These are phyloP conservation scores for Chloropsis hardwickii DNA, from an alignment of 2,113 vertebrate species.

Conservation along the genomic window DNA sequence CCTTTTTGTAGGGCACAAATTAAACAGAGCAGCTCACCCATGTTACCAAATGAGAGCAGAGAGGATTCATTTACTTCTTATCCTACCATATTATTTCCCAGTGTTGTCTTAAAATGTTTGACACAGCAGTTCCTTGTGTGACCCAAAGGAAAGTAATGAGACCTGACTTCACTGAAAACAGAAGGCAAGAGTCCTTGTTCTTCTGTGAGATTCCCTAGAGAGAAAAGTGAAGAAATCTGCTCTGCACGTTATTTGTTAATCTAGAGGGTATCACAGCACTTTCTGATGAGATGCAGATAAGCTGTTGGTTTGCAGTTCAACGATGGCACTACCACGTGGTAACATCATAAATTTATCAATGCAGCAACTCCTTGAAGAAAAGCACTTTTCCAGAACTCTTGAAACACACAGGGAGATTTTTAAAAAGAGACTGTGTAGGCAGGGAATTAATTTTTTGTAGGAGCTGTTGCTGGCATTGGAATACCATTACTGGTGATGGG, in stretches of 20 bases:
- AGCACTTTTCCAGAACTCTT: not conserved
- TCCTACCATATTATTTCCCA: slow-evolving; percentile 53
- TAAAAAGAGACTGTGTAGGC: not conserved
- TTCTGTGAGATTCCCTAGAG: not conserved
- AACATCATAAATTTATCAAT: not conserved
- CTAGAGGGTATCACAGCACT: not conserved
- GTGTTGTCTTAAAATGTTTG: slow-evolving; percentile 9
- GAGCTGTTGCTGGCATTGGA: not conserved
- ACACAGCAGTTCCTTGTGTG: slow-evolving; percentile 4
- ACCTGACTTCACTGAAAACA: slow-evolving; percentile 33
- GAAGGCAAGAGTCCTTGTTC: not conserved
- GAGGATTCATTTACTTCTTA: slow-evolving; percentile 61
- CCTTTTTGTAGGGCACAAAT: not conserved
- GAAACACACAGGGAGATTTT: not conserved
- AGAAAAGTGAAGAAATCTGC: not conserved
- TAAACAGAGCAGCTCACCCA: slow-evolving; percentile 20
- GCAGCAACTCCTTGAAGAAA: not conserved
- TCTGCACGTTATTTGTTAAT: not conserved
- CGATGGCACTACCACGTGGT: not conserved
- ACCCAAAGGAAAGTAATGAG: not conserved
- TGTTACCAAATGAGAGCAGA: slow-evolving; percentile 25
- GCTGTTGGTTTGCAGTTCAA: not conserved
- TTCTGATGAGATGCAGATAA: not conserved
- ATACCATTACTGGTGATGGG: not conserved
- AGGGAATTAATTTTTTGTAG: not conserved